Base-by-base conservation (phyloP, 2,888 invertebrate genomes). In the Mimumesa dahlbomi region DNA sequence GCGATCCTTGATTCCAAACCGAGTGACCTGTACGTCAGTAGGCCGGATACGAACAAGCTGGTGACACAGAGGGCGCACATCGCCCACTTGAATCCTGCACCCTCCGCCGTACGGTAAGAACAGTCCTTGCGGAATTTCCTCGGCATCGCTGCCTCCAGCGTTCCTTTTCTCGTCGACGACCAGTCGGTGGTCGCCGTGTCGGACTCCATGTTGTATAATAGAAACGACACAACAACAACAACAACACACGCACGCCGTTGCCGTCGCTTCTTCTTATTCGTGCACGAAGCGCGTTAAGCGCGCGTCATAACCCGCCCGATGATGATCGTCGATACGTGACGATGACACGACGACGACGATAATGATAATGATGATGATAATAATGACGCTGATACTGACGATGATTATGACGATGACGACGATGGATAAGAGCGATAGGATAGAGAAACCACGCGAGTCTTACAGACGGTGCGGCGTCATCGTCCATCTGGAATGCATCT, bases 21-120 rank as follows among this genome's bases (percentile, higher is more conserved):
- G 9, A 83, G 62, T 54, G 87, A 86, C 70, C 88, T 82, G 73
- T 86, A 88, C 18, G 75, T 77, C 40, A 89, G 84, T 46, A 88
- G 68, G 25, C 84, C 85, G 56, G 85, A 87, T 48, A 87, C 75
- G n/a, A 78, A 80, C 50, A 88, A 64, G 73, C 88, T 86, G 69
- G 77, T 74, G 48, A 88, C 61, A 74, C 89, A 89, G 64, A 89
- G 77, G 59, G 82, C 70, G 80, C 85, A 83, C 85, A 88, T 83
- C 34, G 82, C 79, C 85, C 84, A 87, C 78, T 83, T 85, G 54
- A 85, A 68, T 22, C 74, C 77, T 21, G 63, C 69, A 40, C 48
- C 42, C 36, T 40, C 40, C 31, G 40, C 65, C n/a, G n/a, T n/a
- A n/a, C n/a, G n/a, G 56, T 66, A 54, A n/a, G 58, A 59, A 31